A percentile compares a stretch with the other conserved stretches of the same genome.
Conservation (phyloP, 2,113 vertebrate genomes). For the Trachemys scripta region DNA sequence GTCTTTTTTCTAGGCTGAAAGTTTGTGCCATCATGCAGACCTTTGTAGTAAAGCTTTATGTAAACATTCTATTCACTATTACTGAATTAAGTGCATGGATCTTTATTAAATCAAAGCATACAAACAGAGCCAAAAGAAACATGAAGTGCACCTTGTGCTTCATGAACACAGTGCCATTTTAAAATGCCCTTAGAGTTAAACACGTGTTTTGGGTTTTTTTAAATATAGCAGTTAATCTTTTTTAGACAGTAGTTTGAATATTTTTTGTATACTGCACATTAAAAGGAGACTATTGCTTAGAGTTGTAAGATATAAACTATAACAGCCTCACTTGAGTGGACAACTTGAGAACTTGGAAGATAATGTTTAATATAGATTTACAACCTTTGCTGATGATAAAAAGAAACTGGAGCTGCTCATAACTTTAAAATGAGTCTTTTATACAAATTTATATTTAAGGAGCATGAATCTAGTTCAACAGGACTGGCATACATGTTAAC, state of each 20-base stretch:
- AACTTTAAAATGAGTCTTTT: background rate
- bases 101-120: background rate
- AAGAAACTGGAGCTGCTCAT: background rate
- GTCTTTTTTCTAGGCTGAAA: background rate
- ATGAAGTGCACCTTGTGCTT: background rate
- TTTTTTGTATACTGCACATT: background rate
- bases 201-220: background rate
- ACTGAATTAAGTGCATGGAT: background rate
- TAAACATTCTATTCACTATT: background rate
- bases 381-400: background rate
- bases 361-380: background rate
- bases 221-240: background rate
- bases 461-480: slow-evolving; percentile 2
- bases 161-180: background rate
- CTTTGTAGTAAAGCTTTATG: background rate
- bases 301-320: background rate
- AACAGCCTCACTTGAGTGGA: background rate
- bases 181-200: background rate
- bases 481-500: background rate
- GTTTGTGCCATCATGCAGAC: background rate
- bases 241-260: background rate
- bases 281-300: background rate
- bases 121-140: background rate
- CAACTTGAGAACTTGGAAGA: background rate
- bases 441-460: background rate